Base-by-base conservation (phyloP, 2,797 vertebrate genomes). In the Dryobates pubescens region DNA sequence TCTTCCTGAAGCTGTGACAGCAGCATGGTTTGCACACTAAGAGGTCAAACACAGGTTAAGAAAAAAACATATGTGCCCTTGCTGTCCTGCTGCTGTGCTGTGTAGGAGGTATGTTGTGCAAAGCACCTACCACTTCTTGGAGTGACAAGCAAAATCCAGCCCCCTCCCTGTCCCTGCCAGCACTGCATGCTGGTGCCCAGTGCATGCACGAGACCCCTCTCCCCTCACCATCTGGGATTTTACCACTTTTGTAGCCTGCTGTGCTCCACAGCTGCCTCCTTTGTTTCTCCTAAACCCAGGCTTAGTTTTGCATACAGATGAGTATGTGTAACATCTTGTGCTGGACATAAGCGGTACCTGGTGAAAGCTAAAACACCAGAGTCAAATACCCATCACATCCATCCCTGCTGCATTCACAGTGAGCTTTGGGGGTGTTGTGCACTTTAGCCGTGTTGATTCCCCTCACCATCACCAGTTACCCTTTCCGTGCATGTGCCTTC, bases 361-460 rank as follows among this genome's bases (percentile, higher is more conserved):
- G 32, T 0, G 4, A 87, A 80, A 87, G 65, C 67, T 41, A 74
- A 56, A 63, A 36, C 3, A 2, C n/a, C 0, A 2, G 0, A 82
- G 73, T 19, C 61, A 53, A 43, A 58, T 9, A 45, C 19, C 72
- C 32, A 47, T 51, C 71, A 9, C 1, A 0, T 23, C 47, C 12
- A 2, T 53, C 57, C 26, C 23, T 47, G 24, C 19, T 3, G 0
- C 67, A 34, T 32, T 73, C 82, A 45, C 11, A 0, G n/a, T 0
- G 1, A 67, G 67, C 26, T 90, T 43, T 62, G 67, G 30, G 19
- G 13, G 14, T 78, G 63, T 29, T 26, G 0, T 19, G 49, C 75
- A n/a, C 69, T 85, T 63, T 32, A 24, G 29, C 22, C 53, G 36
- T 8, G 34, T 10, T 23, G 69, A 51, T 27, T 78, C 7, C 0